Evolutionary conservation across 2,113 vertebrate species (phyloP).

Genomic region (Hippocampus zosterae): DNA sequence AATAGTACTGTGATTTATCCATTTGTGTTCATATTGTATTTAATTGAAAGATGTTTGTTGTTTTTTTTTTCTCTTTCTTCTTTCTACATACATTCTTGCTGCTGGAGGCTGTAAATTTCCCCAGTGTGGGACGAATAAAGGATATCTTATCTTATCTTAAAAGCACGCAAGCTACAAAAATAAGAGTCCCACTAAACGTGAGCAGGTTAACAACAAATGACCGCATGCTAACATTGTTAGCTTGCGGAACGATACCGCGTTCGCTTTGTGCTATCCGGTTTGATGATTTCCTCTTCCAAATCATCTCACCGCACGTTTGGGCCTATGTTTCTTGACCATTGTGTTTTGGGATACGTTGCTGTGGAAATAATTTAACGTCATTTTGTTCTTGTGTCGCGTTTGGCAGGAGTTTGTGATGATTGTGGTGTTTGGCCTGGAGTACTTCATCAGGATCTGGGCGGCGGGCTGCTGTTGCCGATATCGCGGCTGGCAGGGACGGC

Average conservation of each 20-base stretch:
- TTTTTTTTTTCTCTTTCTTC: too few species aligned
- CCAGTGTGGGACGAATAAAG: too few species aligned
- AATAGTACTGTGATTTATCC: too few species aligned
- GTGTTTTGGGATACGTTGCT: too few species aligned
- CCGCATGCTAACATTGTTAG: background rate
- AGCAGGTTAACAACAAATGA: background rate
- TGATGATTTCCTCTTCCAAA: background rate
- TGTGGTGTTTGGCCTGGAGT: conserved; percentile 94
- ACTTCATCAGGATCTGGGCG: conserved; percentile 88
- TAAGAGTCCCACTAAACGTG: background rate
- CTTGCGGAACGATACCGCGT: background rate
- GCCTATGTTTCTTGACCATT: too few species aligned
- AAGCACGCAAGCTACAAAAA: background rate
- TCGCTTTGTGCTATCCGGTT: background rate
- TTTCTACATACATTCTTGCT: too few species aligned
- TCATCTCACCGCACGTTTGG: too few species aligned
- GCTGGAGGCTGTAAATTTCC: too few species aligned
- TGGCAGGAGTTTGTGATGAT: conserved; percentile 96
- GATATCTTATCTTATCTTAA: too few species aligned
- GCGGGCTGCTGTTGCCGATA: conserved; percentile 96
- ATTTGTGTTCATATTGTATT: too few species aligned
- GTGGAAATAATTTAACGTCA: background rate
- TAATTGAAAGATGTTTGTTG: too few species aligned
- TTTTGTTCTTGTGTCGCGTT: background rate
- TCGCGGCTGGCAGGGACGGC: conserved; percentile 90